These are phyloP conservation scores for Carlito syrichta DNA, from an alignment of 2,113 vertebrate species.

Conservation along the genomic window DNA sequence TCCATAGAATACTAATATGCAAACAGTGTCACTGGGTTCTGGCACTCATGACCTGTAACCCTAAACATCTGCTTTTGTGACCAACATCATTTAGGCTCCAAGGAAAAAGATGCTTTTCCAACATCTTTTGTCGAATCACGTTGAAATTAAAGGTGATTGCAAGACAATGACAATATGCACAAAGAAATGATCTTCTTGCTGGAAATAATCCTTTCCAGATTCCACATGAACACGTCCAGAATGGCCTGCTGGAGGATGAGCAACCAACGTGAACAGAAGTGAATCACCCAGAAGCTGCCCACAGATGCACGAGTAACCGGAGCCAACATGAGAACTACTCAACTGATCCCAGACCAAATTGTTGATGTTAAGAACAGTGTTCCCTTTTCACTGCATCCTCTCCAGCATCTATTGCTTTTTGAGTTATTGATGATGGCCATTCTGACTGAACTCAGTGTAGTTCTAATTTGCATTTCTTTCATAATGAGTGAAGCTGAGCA, in stretches of 20 bases:
- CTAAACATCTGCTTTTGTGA: background rate
- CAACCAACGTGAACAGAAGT: background rate
- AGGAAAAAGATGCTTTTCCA: background rate
- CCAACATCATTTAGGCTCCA: background rate
- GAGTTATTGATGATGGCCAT: too few relatives aligned
- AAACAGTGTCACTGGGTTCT: background rate
- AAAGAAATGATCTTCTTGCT: background rate
- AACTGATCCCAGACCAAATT: background rate
- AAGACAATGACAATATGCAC: background rate
- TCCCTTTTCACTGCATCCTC: too few relatives aligned
- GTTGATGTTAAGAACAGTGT: background rate
- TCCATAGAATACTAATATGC: background rate
- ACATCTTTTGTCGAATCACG: background rate
- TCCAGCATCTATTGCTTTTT: too few relatives aligned
- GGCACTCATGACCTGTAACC: background rate
- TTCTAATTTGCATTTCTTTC: too few relatives aligned
- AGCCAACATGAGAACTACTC: background rate
- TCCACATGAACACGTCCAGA: background rate
- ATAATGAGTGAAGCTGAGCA: too few relatives aligned
- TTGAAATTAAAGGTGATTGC: background rate
- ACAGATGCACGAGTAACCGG: background rate
- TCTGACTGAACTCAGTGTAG: too few relatives aligned
- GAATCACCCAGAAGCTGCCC: background rate
- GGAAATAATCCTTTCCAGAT: background rate
- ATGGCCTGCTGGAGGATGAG: background rate